Conservation (phyloP, 2,113 vertebrate genomes). For the Clinocottus analis region DNA sequence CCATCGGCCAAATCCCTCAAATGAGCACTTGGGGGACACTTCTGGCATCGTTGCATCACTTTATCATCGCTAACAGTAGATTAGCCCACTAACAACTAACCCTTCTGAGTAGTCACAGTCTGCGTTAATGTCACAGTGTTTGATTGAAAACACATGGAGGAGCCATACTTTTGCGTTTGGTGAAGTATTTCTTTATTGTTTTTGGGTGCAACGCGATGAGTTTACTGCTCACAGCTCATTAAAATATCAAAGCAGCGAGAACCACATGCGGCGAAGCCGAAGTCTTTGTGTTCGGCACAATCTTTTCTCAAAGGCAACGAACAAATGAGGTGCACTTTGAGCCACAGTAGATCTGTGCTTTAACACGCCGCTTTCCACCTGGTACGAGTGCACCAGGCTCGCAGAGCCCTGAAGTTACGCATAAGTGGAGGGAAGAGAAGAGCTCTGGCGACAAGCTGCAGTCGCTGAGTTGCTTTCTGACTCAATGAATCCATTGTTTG, state of each 20-base stretch:
- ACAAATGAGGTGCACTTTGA: not conserved
- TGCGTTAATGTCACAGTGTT: not conserved
- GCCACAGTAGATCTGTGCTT: not conserved
- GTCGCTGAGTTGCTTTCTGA: not conserved
- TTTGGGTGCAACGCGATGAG: not conserved
- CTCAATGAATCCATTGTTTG: not conserved
- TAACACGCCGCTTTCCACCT: not conserved
- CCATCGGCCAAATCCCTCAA: not conserved
- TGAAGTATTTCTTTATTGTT: not conserved
- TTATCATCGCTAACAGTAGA: not conserved
- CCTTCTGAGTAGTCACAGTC: not conserved
- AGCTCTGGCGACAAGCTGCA: not conserved
- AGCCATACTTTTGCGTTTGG: not conserved
- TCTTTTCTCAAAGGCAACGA: not conserved
- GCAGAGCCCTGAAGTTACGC: not conserved
- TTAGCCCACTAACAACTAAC: not conserved
- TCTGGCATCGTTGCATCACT: not conserved
- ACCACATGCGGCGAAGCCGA: not conserved
- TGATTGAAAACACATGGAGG: not conserved
- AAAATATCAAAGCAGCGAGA: not conserved
- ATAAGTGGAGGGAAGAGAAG: not conserved
- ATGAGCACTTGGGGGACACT: not conserved
- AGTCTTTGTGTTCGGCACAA: not conserved
- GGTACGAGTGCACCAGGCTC: not conserved
- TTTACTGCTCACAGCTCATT: slow-evolving; percentile 21